These are phyloP conservation scores for Enchytraeus crypticus DNA, from an alignment of 2,888 invertebrate genomes.

Conservation along the genomic window DNA sequence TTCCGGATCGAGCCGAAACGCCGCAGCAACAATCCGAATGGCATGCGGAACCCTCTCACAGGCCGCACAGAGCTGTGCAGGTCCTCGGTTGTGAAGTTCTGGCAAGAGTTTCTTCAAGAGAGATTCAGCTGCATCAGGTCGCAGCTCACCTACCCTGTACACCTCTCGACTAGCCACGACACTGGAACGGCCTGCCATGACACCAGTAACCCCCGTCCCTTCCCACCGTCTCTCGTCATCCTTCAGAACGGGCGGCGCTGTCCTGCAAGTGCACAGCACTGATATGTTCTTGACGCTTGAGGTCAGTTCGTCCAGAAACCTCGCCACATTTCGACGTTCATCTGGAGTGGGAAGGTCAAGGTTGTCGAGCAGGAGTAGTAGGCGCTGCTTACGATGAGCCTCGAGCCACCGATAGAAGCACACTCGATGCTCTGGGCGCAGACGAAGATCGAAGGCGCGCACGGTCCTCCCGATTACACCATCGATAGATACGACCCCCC, in stretches of 20 bases:
- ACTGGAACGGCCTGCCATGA: no score
- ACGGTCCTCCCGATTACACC: slow-evolving; percentile 10
- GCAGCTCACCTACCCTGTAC: not conserved
- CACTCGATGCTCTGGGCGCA: slow-evolving; percentile 9
- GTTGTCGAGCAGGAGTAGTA: slow-evolving; percentile 25
- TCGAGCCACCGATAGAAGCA: slow-evolving; percentile 22
- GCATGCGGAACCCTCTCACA: not conserved
- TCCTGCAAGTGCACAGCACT: not conserved
- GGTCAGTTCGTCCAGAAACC: not conserved
- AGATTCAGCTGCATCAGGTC: not conserved
- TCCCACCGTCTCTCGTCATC: not conserved
- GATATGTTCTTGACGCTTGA: not conserved
- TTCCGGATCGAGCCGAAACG: not conserved
- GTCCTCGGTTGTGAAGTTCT: no score
- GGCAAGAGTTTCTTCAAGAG: not conserved
- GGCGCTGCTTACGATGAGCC: slow-evolving; percentile 10
- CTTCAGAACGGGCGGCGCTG: not conserved
- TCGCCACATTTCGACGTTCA: slow-evolving; percentile 5
- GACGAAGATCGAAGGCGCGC: slow-evolving; percentile 14
- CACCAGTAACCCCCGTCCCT: not conserved
- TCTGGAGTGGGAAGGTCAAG: slow-evolving; percentile 11
- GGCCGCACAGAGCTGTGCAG: not conserved
- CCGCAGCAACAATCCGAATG: not conserved
- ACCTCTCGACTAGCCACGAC: no score
- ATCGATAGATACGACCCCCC: slow-evolving; percentile 7